A percentile compares a stretch with the other conserved stretches of the same genome.
These are phyloP conservation scores for Keiferia lycopersicella DNA, from an alignment of 2,888 invertebrate genomes.

Conservation along the genomic window DNA sequence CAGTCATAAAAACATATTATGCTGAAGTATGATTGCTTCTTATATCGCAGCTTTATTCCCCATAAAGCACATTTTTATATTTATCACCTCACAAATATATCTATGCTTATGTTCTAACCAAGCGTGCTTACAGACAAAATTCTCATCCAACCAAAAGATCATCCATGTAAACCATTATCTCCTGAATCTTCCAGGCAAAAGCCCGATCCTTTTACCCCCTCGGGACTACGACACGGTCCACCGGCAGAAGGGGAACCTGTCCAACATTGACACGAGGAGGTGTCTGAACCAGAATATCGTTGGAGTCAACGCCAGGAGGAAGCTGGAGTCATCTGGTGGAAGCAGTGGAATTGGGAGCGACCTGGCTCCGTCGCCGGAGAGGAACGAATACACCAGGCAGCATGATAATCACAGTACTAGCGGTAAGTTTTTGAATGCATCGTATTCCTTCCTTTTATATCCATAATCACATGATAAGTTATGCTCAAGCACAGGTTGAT, in stretches of 20 bases:
- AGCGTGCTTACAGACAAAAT: not conserved
- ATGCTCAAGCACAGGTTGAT: too few species aligned
- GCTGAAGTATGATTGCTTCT: not conserved
- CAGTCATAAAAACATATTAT: too few species aligned
- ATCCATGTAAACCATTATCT: not conserved
- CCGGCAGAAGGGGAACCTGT: conserved; percentile 80
- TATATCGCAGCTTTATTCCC: too few species aligned
- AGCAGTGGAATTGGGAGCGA: conserved; percentile 95
- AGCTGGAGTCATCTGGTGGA: conserved; percentile 87
- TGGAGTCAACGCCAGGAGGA: conserved; percentile 72
- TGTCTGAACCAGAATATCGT: conserved; percentile 87
- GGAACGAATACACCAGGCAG: conserved; percentile 69
- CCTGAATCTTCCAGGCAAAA: conserved; percentile 65
- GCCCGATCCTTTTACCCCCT: conserved; percentile 93
- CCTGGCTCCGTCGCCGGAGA: conserved; percentile 91
- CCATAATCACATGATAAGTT: too few species aligned
- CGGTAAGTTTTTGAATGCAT: conserved; percentile 78
- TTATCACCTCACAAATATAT: not conserved
- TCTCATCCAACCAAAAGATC: not conserved
- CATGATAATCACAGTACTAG: conserved; percentile 84
- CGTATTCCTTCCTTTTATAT: too few species aligned
- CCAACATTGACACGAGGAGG: conserved; percentile 76
- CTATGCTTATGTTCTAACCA: conserved; percentile 7
- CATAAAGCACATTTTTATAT: not conserved
- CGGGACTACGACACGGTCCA: conserved; percentile 97